A percentile compares a stretch with the other conserved stretches of the same genome.
Conservation (phyloP, 2,888 invertebrate species). For the Alloplasta piceator region DNA sequence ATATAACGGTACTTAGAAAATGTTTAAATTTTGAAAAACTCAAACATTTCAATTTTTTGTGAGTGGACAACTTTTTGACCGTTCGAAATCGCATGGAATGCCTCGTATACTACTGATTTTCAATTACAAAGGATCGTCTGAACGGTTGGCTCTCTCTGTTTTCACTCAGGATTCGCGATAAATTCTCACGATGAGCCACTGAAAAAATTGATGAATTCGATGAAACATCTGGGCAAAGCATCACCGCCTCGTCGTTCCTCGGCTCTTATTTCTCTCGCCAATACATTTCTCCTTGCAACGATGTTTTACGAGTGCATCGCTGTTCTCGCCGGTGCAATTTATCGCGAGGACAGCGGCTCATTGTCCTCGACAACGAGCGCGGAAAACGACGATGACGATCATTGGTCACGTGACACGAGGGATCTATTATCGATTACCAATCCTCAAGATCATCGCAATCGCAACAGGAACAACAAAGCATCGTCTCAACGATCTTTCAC, state of each 20-base stretch:
- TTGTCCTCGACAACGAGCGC: constrained; percentile 23
- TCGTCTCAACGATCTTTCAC: no score
- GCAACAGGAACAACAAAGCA: not conserved
- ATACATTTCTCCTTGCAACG: constrained; percentile 71
- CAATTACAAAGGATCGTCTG: constrained; percentile 7
- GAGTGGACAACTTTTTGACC: no score
- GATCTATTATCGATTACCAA: not conserved
- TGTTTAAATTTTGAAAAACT: no score
- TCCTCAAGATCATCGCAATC: constrained; percentile 1
- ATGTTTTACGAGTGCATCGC: constrained; percentile 71
- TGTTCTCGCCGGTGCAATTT: constrained; percentile 55
- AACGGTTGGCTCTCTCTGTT: not conserved
- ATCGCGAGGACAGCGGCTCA: constrained; percentile 42
- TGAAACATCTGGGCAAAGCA: constrained; percentile 64
- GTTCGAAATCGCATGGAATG: no score
- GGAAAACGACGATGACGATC: constrained; percentile 41
- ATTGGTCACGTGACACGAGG: constrained; percentile 20
- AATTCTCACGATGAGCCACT: constrained; percentile 54
- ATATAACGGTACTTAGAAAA: no score
- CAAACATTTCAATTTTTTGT: no score
- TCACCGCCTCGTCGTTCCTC: constrained; percentile 49
- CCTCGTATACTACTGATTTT: not conserved
- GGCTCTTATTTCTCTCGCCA: constrained; percentile 68
- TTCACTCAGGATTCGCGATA: constrained; percentile 35
- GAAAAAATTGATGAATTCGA: constrained; percentile 65